Percentiles rank a stretch among this genome's conserved stretches.
Evolutionary conservation across 2,113 vertebrate species (phyloP).

Genomic region (Dolichotis patagonum): DNA sequence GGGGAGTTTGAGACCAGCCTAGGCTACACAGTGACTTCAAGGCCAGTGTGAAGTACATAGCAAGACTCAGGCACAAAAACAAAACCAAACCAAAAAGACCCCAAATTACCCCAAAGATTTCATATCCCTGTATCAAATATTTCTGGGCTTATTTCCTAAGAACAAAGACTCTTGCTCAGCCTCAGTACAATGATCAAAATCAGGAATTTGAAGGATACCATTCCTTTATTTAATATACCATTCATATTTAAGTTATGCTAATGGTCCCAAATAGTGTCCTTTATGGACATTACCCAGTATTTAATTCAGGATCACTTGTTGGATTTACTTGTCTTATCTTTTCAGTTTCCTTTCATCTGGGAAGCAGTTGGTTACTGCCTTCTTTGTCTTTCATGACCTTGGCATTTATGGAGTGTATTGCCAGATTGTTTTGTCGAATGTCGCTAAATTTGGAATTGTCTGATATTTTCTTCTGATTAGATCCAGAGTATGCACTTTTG

Average conservation of each 20-base stretch:
- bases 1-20: background rate
- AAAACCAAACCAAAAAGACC: background rate
- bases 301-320: background rate
- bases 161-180: background rate
- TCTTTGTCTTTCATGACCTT: background rate
- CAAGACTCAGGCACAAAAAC: background rate
- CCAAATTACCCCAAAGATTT: background rate
- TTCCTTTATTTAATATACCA: conserved; percentile 19
- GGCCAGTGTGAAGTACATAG: background rate
- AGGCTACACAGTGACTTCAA: background rate
- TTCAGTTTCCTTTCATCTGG: background rate
- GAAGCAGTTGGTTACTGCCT: conserved; percentile 22
- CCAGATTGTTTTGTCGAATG: conserved; percentile 31
- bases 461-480: conserved; percentile 23
- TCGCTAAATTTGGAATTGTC: conserved; percentile 24
- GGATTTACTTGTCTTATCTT: background rate
- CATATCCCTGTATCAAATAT: background rate
- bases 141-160: background rate
- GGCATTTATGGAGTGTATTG: conserved; percentile 4
- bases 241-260: conserved; percentile 40
- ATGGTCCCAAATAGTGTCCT: background rate
- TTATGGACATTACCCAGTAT: background rate
- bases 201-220: background rate
- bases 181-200: conserved; percentile 34
- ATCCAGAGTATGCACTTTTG: background rate